Evolutionary conservation across 92 coral and sea anemone species (phyloP).

Genomic region (Epizoanthus rinbou): DNA sequence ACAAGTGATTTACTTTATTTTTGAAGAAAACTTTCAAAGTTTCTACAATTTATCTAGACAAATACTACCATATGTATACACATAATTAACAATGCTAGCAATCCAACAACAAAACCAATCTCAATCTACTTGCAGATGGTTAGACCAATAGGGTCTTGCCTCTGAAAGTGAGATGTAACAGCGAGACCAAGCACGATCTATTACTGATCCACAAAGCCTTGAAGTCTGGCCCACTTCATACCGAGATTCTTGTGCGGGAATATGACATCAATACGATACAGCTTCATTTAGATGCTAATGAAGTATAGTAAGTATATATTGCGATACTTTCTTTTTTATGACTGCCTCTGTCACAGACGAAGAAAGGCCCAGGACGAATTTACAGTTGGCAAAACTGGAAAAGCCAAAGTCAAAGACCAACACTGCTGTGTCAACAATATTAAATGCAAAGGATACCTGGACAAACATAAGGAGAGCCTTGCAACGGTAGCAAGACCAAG

Average conservation of each 20-base stretch:
- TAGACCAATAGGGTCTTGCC: slow-evolving; percentile 43
- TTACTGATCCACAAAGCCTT: slow-evolving; percentile 43
- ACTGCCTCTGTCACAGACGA: too few species aligned
- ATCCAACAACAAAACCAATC: neutral
- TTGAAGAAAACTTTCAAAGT: too few species aligned
- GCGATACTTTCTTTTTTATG: too few species aligned
- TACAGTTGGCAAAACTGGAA: slow-evolving; percentile 42
- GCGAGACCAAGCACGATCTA: slow-evolving; percentile 39
- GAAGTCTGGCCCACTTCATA: slow-evolving; percentile 35
- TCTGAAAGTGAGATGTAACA: slow-evolving; percentile 51
- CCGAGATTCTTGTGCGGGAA: slow-evolving; percentile 35
- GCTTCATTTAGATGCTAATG: slow-evolving; percentile 48
- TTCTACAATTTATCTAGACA: neutral
- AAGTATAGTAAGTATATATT: too few species aligned
- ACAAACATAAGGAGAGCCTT: slow-evolving; percentile 27
- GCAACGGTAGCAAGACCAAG: slow-evolving; percentile 19
- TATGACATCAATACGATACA: slow-evolving; percentile 44
- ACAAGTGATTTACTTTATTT: neutral
- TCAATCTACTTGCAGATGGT: slow-evolving; percentile 44
- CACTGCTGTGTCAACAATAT: slow-evolving; percentile 39
- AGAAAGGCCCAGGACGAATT: too few species aligned
- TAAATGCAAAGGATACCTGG: slow-evolving; percentile 47
- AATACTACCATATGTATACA: too few species aligned
- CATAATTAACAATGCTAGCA: neutral
- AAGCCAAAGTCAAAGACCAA: slow-evolving; percentile 49